Conservation (phyloP, 2,113 vertebrate genomes). For the Eretmochelys imbricata region DNA sequence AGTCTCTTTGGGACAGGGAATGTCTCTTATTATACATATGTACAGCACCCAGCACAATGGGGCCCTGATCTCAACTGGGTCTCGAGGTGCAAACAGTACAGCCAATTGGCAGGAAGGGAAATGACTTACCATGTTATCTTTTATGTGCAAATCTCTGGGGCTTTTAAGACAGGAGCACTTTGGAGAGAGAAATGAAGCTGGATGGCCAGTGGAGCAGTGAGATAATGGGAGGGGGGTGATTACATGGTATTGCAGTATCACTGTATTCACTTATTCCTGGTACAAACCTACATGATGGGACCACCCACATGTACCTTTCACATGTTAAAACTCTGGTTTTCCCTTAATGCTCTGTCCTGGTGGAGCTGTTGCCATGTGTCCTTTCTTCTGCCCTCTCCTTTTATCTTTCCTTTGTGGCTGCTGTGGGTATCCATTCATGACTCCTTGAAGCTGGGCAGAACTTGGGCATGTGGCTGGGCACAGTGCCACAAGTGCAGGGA, state of each 20-base stretch:
- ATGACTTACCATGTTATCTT: accelerated
- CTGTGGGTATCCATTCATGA: background rate
- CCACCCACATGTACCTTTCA: accelerated
- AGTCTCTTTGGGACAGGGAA: background rate
- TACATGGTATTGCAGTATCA: accelerated
- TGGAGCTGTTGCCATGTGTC: background rate
- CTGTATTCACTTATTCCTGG: background rate
- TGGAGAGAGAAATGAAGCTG: background rate
- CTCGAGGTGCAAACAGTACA: background rate
- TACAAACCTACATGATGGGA: background rate
- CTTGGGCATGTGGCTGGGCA: background rate
- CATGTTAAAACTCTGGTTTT: background rate
- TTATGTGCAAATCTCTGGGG: background rate
- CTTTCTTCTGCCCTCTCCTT: background rate
- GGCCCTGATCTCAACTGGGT: background rate
- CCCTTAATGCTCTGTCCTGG: accelerated
- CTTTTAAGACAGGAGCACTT: background rate
- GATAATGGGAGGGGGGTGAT: background rate
- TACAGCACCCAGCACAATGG: background rate
- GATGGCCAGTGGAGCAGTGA: background rate
- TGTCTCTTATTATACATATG: background rate
- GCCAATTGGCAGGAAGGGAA: background rate
- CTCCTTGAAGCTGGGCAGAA: background rate
- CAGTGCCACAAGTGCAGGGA: background rate
- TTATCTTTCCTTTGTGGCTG: background rate